Base-by-base conservation (phyloP, 2,888 invertebrate genomes). In the Apodemia mormo region DNA sequence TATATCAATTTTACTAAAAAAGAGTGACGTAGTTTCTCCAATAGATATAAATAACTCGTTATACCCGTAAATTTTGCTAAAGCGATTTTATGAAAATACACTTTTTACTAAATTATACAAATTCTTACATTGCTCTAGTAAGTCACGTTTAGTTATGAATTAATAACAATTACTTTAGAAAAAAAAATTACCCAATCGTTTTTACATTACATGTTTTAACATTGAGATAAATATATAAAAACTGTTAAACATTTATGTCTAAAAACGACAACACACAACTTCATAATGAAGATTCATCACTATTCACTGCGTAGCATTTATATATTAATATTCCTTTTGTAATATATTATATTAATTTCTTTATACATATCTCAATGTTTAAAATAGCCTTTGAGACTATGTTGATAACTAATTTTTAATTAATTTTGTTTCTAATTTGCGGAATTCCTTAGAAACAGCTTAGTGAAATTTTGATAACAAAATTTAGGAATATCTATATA, bases 71-170 rank as follows among this genome's bases (percentile, higher is more conserved):
- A 30, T 33, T 33, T 30, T 10, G 30, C 10, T 8, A 12, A 30
- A 58, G 30, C 58, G 58, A 58, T 58, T 29, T 58, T 58, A 30
- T 58, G 29, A 58, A 58, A 58, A 58, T 58, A 58, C 58, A 58
- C 29, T 30, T 58, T 58, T 56, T 29, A 56, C 29, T 56, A 56
- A 29, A 56, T 56, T 56, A n/a, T 29, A 56, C n/a, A 52, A 56
- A 8, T 56, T 56, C 22, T 56, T 58, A 58, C 58, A 58, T 58
- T 58, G 58, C 12, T 30, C 58, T 58, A 58, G 30, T 58, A 58
- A 58, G 30, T 58, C 58, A 58, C 58, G 58, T 58, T 58, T 10
- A 58, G 7, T 10, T 30, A 12, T 30, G 29, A 30, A 30, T 58
- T 1, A 54, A 54, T 58, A 58, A 58, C 29, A 58, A 58, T 58